Base-by-base conservation (phyloP, 2,113 vertebrate species). In the Harpagus bidentatus region DNA sequence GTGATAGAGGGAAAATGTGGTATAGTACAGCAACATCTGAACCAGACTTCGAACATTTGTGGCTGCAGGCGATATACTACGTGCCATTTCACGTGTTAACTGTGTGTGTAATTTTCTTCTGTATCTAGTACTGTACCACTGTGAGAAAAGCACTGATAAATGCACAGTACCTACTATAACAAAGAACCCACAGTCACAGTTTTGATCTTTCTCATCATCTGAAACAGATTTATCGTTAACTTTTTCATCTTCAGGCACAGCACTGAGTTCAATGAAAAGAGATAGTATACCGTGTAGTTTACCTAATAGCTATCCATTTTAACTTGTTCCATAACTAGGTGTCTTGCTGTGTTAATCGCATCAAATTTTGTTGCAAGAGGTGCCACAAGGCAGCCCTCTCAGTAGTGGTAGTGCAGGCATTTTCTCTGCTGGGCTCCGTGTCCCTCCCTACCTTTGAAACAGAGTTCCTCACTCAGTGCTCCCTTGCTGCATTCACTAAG, bases 61-160 rank as follows among this genome's bases (percentile, higher is more conserved):
- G n/a, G 38, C 22, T 38, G 47, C 43, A 79, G 61, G 32, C 34
- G 48, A n/a, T 3, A 66, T 15, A 45, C 26, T 63, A 20, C 0
- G 0, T 23, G 38, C 22, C 34, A 77, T 56, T 86, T 47, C 21
- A 86, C 0, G 0, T 36, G 26, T 20, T 65, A 85, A 55, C 2
- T 47, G 2, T 15, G n/a, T 2, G 3, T 72, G 10, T 22, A 56
- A 52, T 43, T 83, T 73, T 72, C 48, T 69, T 67, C 36, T 77
- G 7, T 16, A 81, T 40, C 70, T 66, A 48, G 23, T 28, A 34
- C 4, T 55, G 9, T 40, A 47, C 23, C 31, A 72, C 34, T 18
- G 18, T 21, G 40, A 93, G 17, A 2, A 86, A 85, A 79, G 22
- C 28, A 55, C 28, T 28, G 52, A 40, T 26, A 79, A 59, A 73